Conservation (phyloP, 2,797 vertebrate genomes). For the Mus caroli region DNA sequence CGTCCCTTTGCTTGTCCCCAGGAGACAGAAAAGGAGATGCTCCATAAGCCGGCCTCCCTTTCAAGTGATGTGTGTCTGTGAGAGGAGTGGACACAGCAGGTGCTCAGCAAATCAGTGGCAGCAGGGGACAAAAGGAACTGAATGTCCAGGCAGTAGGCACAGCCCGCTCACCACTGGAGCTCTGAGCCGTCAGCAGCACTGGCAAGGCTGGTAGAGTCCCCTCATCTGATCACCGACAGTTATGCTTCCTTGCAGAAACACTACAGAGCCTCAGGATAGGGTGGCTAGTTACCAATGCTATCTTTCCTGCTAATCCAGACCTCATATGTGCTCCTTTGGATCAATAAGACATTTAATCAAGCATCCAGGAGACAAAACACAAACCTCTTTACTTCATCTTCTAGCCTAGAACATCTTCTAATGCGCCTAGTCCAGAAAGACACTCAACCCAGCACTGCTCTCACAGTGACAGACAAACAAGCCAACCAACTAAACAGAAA, state of each 20-base stretch:
- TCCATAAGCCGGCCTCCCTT: not conserved
- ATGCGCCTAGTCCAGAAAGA: not conserved
- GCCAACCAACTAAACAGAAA: not conserved
- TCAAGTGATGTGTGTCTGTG: not conserved
- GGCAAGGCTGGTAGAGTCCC: not conserved
- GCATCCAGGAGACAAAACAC: not conserved
- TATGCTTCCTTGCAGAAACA: not conserved
- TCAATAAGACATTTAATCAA: slow-evolving; percentile 19
- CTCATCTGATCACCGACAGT: not conserved
- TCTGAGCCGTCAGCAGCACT: not conserved
- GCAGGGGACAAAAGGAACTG: not conserved
- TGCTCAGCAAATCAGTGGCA: not conserved
- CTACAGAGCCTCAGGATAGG: not conserved
- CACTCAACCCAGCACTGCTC: not conserved
- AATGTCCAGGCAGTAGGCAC: not conserved
- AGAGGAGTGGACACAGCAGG: not conserved
- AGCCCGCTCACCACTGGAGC: not conserved
- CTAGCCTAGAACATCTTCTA: not conserved
- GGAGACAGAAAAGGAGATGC: not conserved
- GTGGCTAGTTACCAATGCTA: not conserved
- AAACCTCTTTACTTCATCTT: not conserved
- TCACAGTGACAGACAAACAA: not conserved
- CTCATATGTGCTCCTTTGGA: not conserved
- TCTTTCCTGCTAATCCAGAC: slow-evolving; percentile 54
- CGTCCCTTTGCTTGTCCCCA: not conserved